Evolutionary conservation across 2,113 vertebrate genomes (phyloP), one percentile per base, ranked within the genome.

Genomic region (Phodopus roborovskii): DNA sequence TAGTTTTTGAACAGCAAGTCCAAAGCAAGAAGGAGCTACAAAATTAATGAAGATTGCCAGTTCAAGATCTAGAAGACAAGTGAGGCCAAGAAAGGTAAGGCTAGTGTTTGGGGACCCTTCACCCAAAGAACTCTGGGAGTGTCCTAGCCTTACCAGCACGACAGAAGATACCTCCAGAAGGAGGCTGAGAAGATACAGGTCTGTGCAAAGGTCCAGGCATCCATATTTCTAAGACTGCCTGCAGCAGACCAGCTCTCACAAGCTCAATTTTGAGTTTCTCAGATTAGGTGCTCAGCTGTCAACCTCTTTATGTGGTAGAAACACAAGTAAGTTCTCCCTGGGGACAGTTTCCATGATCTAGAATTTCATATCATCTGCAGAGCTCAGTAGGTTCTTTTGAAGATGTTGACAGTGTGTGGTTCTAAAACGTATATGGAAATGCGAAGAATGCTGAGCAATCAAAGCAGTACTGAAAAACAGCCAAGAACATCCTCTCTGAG

Each of bases 31-130:
- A 82, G 48, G 20, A 88, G 36, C 42, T 78, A 85, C 36, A 58
- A 64, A 91, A 83, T 85, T 33, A 87, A 36, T 88, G 77, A 88
- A 66, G 88, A 95, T 85, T 93, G 36, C n/a, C 60, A 28, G 28
- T 60, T 70, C 10, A 79, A 74, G 56, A 91, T 88, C 4, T 79
- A 60, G 66, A 68, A 91, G 56, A 88, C 88, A 93, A 84, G 13
- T 39, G 45, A 78, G 60, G 30, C 24, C 53, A 78, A 60, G 48
- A 78, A 75, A 68, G 5, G 82, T 68, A 48, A 95, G 33, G 9
- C n/a, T 66, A 13, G 13, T 94, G 62, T 71, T 39, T 87, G 62
- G 53, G 45, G 36, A 91, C 36, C 87, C 2, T 64, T 71, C 45
- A 45, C 62, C 24, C 15, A n/a, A 83, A 70, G 66, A 90, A 19